Conservation (phyloP, 2,113 vertebrate genomes). For the Takifugu flavidus region DNA sequence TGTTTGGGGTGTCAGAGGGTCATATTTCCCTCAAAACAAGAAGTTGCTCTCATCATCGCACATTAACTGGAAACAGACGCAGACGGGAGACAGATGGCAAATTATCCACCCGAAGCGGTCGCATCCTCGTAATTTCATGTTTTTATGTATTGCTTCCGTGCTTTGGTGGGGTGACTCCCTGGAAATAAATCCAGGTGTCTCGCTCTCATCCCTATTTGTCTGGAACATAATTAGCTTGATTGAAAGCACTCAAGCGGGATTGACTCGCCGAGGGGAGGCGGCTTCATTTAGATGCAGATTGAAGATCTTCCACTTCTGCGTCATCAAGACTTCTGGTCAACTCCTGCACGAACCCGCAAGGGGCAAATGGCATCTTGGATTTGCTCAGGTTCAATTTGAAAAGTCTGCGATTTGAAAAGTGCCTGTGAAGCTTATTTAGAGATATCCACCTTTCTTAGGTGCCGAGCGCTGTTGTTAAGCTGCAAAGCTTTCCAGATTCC, state of each 20-base stretch:
- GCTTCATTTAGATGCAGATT: conserved; percentile 12
- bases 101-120: conserved; percentile 5
- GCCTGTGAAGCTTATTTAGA: too few relatives aligned
- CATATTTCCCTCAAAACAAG: conserved; percentile 1
- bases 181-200: conserved; percentile 37
- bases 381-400: too few relatives aligned
- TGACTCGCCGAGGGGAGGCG: conserved; percentile 11
- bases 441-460: too few relatives aligned
- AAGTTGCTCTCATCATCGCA: not conserved
- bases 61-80: not conserved
- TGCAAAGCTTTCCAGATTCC: too few relatives aligned
- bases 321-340: too few relatives aligned
- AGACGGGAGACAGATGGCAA: conserved; percentile 31
- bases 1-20: not conserved
- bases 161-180: conserved; percentile 24
- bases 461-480: too few relatives aligned
- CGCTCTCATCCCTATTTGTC: conserved; percentile 26
- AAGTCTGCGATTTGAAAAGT: too few relatives aligned
- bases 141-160: conserved; percentile 38
- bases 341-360: too few relatives aligned
- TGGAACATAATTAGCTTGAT: conserved; percentile 52
- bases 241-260: conserved; percentile 48
- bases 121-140: conserved; percentile 36
- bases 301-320: not conserved
- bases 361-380: too few relatives aligned